These are phyloP conservation scores for Pyralis farinalis DNA, from an alignment of 2,888 invertebrate genomes.

Conservation along the genomic window DNA sequence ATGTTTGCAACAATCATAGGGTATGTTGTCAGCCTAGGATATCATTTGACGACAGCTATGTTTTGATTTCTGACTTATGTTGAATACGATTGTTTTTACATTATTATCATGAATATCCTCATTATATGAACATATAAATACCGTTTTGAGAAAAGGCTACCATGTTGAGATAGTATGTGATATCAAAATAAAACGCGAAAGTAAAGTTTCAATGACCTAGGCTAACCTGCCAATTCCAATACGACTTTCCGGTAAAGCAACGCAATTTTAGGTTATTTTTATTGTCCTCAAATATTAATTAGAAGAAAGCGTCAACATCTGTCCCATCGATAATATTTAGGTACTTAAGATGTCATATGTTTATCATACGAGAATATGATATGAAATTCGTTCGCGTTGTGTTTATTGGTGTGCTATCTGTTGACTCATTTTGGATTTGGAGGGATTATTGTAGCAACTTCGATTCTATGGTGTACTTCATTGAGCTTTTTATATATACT, in stretches of 20 bases:
- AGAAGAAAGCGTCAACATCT: conserved; percentile 31
- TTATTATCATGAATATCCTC: conserved; percentile 33
- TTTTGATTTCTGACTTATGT: conserved; percentile 50
- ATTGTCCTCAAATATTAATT: conserved; percentile 26
- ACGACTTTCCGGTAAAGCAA: conserved; percentile 48
- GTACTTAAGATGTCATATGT: conserved; percentile 24
- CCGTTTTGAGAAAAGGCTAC: conserved; percentile 41
- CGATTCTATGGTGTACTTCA: not conserved
- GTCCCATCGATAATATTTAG: conserved; percentile 21
- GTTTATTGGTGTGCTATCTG: conserved; percentile 37
- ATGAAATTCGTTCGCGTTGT: conserved; percentile 28
- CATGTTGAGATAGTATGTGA: conserved; percentile 44
- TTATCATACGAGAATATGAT: conserved; percentile 30
- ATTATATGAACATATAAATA: conserved; percentile 30
- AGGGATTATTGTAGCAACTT: conserved; percentile 33
- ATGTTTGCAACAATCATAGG: conserved; percentile 79
- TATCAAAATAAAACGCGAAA: conserved; percentile 52
- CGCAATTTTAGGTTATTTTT: conserved; percentile 61
- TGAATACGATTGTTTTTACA: conserved; percentile 40
- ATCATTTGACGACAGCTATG: conserved; percentile 55
- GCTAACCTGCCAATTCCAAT: conserved; percentile 56
- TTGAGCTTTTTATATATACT: not conserved
- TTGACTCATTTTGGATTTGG: conserved; percentile 23
- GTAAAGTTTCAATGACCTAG: conserved; percentile 69
- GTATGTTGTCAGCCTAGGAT: conserved; percentile 68